Evolutionary conservation across 2,888 invertebrate genomes (phyloP).

Genomic region (Epistrophe eligans): DNA sequence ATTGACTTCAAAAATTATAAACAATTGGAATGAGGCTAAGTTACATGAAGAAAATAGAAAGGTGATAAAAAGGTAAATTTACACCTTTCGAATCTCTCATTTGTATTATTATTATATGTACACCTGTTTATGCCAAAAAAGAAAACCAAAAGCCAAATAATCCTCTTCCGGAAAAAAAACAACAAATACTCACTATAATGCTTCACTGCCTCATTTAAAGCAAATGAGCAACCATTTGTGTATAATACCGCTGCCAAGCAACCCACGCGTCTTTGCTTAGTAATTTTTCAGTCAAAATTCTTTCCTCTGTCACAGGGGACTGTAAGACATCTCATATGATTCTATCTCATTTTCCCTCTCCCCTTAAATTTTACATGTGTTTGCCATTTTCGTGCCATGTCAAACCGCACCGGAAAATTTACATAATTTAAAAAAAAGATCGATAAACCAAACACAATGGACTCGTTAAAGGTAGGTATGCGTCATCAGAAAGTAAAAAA

Average conservation of each 20-base stretch:
- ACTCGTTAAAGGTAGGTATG: constrained; percentile 61
- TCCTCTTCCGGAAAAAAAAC: not conserved
- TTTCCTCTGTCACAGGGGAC: constrained; percentile 11
- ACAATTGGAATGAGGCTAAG: not conserved
- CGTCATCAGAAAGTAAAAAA: constrained; percentile 55
- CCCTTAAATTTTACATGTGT: not conserved
- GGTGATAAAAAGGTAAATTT: not conserved
- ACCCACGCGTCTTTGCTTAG: constrained; percentile 6
- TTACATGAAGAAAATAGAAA: not conserved
- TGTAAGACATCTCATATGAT: constrained; percentile 5
- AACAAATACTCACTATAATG: not conserved
- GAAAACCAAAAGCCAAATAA: not conserved
- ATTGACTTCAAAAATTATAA: not conserved
- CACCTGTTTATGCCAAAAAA: not conserved
- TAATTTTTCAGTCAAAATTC: constrained; percentile 13
- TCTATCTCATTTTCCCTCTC: not conserved
- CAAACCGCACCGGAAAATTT: constrained; percentile 30
- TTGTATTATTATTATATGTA: not conserved
- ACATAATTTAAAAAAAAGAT: constrained; percentile 48
- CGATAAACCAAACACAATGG: constrained; percentile 68
- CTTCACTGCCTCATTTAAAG: constrained; percentile 8
- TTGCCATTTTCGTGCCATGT: constrained; percentile 5
- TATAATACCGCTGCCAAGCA: not conserved
- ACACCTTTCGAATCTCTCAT: not conserved
- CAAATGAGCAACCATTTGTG: constrained; percentile 23